Evolutionary conservation across 2,797 vertebrate species (phyloP).

Genomic region (Schizopygopsis malacanthus): DNA sequence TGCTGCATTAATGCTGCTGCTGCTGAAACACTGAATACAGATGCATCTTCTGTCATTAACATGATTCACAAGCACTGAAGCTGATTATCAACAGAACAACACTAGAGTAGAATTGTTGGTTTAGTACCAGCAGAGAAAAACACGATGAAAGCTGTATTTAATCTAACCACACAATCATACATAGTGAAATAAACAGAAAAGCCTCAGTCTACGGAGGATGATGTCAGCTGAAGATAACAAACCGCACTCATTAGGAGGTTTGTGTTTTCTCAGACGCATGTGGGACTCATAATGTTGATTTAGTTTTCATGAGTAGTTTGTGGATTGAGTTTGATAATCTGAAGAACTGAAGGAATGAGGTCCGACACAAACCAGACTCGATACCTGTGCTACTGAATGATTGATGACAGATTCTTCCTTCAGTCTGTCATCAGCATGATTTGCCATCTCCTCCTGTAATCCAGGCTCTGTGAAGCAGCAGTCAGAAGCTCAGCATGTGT

Average conservation of each 20-base stretch:
- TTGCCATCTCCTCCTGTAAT: background rate
- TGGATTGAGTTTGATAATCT: background rate
- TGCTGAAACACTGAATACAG: background rate
- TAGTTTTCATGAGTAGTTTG: background rate
- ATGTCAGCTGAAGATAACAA: background rate
- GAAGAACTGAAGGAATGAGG: background rate
- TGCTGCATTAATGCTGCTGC: background rate
- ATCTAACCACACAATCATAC: background rate
- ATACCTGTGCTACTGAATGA: background rate
- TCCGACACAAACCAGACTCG: conserved; percentile 3
- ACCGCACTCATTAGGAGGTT: background rate
- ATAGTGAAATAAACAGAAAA: background rate
- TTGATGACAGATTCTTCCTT: background rate
- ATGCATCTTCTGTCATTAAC: background rate
- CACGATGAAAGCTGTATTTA: background rate
- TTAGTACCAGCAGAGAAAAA: background rate
- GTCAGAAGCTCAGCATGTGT: too few species aligned
- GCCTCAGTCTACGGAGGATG: background rate
- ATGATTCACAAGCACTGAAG: background rate
- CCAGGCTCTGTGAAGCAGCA: background rate
- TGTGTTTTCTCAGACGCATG: background rate
- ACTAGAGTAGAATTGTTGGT: background rate
- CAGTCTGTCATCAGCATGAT: background rate
- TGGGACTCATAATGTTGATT: background rate
- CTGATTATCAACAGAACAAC: background rate